Evolutionary conservation across 2,888 invertebrate species (phyloP).

Genomic region (Argyresthia goedartella): DNA sequence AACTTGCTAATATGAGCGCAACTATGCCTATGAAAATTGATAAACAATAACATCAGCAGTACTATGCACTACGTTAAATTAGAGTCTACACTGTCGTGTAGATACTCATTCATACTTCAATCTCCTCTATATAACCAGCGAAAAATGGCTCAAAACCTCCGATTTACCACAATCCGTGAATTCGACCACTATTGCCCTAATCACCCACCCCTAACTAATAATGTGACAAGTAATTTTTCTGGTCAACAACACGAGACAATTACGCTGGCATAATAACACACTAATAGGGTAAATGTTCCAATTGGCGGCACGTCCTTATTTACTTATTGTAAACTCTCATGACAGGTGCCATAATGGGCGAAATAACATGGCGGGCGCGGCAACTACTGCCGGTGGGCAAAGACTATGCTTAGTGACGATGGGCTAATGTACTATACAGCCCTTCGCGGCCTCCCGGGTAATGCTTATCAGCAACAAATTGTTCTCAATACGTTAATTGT

Average conservation of each 20-base stretch:
- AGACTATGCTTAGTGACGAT: constrained; percentile 15
- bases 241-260: constrained; percentile 41
- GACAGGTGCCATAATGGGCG: constrained; percentile 68
- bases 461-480: too few species aligned
- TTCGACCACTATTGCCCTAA: not conserved
- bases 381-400: constrained; percentile 23
- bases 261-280: constrained; percentile 53
- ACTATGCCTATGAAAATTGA: too few species aligned
- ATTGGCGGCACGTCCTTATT: constrained; percentile 51
- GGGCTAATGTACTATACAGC: too few species aligned
- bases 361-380: constrained; percentile 66
- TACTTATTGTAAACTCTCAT: constrained; percentile 70
- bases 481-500: too few species aligned
- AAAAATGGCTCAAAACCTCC: too few species aligned
- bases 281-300: constrained; percentile 51
- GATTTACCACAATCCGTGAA: not conserved
- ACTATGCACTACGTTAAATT: too few species aligned
- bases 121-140: too few species aligned
- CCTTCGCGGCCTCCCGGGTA: too few species aligned
- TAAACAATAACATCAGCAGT: too few species aligned
- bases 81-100: too few species aligned
- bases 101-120: too few species aligned
- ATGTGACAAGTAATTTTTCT: constrained; percentile 39
- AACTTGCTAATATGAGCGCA: too few species aligned
- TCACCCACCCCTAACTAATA: constrained; percentile 15